Percentiles rank a stretch among this genome's conserved stretches.
phyloP scores from a whole-genome alignment of 2,797 vertebrate genomes.

The Myotis findleyi region DNA sequence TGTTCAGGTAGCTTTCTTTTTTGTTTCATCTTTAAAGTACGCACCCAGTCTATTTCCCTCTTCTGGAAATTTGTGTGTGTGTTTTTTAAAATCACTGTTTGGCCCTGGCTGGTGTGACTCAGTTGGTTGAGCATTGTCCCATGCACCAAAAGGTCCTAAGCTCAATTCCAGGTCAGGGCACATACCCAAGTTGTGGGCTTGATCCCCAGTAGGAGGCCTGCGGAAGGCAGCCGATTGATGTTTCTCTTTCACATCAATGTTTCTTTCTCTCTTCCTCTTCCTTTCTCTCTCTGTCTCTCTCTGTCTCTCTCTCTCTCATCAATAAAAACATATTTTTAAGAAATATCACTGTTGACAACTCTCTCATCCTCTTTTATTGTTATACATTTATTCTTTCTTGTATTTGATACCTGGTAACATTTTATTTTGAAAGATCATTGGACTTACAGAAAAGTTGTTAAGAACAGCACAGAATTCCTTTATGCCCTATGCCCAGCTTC shows the following conservation, averaged over 20 bases:
- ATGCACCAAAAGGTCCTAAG: no score
- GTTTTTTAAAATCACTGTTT: neutral
- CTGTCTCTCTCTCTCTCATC: no score
- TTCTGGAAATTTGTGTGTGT: neutral
- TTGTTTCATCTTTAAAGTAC: neutral
- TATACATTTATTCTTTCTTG: neutral
- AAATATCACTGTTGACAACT: neutral
- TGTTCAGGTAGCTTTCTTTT: neutral
- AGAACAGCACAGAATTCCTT: neutral
- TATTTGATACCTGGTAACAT: neutral
- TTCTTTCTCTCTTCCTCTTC: no score
- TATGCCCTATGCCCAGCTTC: neutral
- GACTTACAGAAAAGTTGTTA: neutral
- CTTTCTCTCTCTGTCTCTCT: no score
- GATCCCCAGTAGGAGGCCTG: no score
- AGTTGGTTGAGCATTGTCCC: no score
- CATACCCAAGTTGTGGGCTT: no score
- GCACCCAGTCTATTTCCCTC: neutral
- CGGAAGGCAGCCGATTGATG: no score
- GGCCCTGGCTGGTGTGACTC: no score
- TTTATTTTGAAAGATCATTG: conserved; percentile 38
- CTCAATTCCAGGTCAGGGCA: no score
- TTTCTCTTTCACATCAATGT: no score
- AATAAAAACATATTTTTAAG: neutral
- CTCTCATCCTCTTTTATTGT: neutral